Evolutionary conservation across 2,888 invertebrate genomes (phyloP).

Genomic region (Oscheius sp.): DNA sequence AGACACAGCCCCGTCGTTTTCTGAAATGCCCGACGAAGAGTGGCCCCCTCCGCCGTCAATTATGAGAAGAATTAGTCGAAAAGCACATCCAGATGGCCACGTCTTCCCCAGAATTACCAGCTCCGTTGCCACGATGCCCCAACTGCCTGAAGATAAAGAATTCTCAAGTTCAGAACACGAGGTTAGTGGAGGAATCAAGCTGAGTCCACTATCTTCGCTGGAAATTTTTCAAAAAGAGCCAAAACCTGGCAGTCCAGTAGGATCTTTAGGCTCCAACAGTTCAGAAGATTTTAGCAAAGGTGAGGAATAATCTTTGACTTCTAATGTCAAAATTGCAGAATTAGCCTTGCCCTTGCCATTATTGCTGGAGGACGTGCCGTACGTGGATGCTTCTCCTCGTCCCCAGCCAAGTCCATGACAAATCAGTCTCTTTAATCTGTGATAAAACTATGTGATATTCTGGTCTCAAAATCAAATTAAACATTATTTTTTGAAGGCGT

Average conservation of each 20-base stretch:
- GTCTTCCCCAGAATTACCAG: conserved; percentile 25
- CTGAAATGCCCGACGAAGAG: conserved; percentile 1
- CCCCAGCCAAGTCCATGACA: not conserved
- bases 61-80: conserved; percentile 1
- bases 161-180: not conserved
- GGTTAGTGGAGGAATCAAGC: not conserved
- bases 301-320: not conserved
- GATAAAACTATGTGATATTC: conserved; percentile 9
- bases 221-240: conserved; percentile 3
- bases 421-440: not conserved
- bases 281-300: not conserved
- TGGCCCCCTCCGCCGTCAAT: conserved; percentile 20
- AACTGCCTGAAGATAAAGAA: conserved; percentile 28
- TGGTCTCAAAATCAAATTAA: conserved; percentile 14
- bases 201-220: not conserved
- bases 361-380: conserved; percentile 15
- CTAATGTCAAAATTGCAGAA: not conserved
- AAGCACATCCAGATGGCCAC: conserved; percentile 22
- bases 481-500: conserved; percentile 9
- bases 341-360: not conserved
- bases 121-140: conserved; percentile 17
- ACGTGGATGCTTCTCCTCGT: conserved; percentile 15
- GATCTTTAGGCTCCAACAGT: not conserved
- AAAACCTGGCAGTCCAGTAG: not conserved
- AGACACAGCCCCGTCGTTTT: not conserved